phyloP scores from a whole-genome alignment of 1,140 invertebrate genomes.

The Anoplolepis gracilipes region DNA sequence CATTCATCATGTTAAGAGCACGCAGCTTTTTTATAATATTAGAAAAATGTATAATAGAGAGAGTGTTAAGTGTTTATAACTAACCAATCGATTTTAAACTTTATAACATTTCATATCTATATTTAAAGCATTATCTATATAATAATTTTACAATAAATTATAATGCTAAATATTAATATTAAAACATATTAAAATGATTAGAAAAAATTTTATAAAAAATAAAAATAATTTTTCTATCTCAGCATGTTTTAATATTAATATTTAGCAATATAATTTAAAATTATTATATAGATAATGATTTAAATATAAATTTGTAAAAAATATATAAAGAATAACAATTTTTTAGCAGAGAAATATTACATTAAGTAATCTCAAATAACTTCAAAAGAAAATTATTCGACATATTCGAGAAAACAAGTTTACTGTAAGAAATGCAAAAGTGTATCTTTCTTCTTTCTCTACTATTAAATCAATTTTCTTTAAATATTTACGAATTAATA shows the following conservation, averaged over 20 bases:
- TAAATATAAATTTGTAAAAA: neutral
- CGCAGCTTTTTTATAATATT: neutral
- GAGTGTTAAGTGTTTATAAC: too few relatives aligned
- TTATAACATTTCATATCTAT: slow-evolving; percentile 3
- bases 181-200: neutral
- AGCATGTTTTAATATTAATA: too few relatives aligned
- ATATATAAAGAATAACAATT: too few relatives aligned
- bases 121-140: neutral
- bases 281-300: neutral
- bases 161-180: too few relatives aligned
- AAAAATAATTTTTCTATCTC: too few relatives aligned
- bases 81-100: too few relatives aligned
- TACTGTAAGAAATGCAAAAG: neutral
- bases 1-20: neutral
- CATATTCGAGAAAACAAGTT: too few relatives aligned
- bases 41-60: neutral
- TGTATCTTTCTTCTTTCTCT: neutral
- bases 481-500: slow-evolving; percentile 25
- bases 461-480: neutral
- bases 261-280: too few relatives aligned
- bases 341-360: neutral
- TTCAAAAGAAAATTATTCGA: neutral
- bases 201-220: neutral
- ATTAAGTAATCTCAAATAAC: neutral
- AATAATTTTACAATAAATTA: neutral